Percentiles rank a stretch among this genome's conserved stretches.
Conservation (phyloP, 2,888 invertebrate species). For the Mythimna pallens region DNA sequence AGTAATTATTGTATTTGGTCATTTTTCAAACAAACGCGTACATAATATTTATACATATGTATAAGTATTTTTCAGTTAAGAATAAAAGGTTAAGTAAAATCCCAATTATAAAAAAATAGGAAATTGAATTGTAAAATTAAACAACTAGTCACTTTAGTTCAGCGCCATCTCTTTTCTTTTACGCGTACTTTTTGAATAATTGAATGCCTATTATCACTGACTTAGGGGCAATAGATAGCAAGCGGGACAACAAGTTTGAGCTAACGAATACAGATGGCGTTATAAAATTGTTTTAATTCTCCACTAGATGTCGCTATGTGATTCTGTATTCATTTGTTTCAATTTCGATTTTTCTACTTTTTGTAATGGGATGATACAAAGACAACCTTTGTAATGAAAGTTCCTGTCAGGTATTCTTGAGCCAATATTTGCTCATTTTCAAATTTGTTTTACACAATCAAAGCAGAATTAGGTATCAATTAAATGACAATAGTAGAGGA, state of each 20-base stretch:
- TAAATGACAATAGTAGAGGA: too few relatives aligned
- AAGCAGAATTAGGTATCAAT: fast-evolving
- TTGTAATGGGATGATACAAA: not conserved
- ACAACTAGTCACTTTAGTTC: not conserved
- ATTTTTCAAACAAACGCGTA: not conserved
- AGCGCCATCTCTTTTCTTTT: conserved; percentile 29
- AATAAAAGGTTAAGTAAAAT: not conserved
- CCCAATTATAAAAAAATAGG: not conserved
- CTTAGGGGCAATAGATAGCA: fast-evolving
- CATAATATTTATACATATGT: too few relatives aligned
- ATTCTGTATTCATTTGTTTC: conserved; percentile 5
- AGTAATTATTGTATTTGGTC: too few relatives aligned
- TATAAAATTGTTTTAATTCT: not conserved
- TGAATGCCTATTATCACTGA: fast-evolving
- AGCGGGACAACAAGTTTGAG: not conserved
- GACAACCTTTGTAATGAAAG: not conserved
- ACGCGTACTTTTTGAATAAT: not conserved
- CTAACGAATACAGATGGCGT: conserved; percentile 48
- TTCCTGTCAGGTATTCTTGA: not conserved
- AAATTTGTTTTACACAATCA: not conserved
- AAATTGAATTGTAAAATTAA: not conserved
- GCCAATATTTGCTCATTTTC: too few relatives aligned
- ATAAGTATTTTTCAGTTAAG: not conserved
- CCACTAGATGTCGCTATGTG: conserved; percentile 55
- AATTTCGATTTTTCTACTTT: not conserved